Evolutionary conservation across 2,797 vertebrate species (phyloP).

Genomic region (Ficedula albicollis): DNA sequence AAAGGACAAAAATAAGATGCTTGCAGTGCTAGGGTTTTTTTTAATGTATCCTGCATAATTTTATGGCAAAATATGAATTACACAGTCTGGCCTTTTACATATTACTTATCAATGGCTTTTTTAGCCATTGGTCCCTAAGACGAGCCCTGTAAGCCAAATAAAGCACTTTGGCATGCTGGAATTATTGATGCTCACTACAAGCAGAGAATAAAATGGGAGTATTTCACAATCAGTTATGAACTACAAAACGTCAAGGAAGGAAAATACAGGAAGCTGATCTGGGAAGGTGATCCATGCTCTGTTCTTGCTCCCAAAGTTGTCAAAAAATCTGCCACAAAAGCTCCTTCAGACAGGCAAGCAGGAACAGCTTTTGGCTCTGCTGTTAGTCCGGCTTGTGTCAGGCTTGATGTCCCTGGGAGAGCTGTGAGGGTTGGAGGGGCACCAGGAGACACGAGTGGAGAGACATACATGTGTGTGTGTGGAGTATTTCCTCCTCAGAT

Average conservation of each 20-base stretch:
- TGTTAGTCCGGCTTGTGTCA: not conserved
- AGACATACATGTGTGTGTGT: rapidly evolving
- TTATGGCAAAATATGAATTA: not conserved
- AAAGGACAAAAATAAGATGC: not conserved
- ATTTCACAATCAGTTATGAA: not conserved
- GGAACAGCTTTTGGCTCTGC: not conserved
- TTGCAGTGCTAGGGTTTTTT: not conserved
- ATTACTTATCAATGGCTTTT: not conserved
- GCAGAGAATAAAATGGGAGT: not conserved
- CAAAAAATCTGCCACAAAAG: not conserved
- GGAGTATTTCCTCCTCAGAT: not conserved
- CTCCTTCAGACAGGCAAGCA: not conserved
- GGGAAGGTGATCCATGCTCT: not conserved
- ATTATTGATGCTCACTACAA: not conserved
- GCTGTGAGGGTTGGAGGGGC: not conserved
- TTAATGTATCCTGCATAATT: not conserved
- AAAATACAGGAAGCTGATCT: not conserved
- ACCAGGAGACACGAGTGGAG: not conserved
- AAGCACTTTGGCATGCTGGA: not conserved
- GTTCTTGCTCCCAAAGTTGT: not conserved
- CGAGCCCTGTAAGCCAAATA: not conserved
- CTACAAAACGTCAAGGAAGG: not conserved
- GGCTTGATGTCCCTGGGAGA: not conserved
- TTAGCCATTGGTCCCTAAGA: not conserved
- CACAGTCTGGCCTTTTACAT: not conserved